Evolutionary conservation across 2,888 invertebrate genomes (phyloP).

Genomic region (Limnephilus rhombicus): DNA sequence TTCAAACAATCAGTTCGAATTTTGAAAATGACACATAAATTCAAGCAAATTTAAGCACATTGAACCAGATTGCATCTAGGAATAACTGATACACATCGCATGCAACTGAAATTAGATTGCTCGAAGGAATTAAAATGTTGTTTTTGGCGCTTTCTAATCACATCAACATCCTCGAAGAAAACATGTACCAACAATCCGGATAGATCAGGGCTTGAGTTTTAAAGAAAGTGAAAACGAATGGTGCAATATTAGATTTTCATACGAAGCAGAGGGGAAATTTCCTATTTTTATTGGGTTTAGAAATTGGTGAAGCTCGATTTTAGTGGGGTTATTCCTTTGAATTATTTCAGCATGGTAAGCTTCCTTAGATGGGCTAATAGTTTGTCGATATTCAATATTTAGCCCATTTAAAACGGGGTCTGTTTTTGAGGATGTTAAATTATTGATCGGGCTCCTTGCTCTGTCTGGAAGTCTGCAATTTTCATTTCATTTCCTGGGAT

Average conservation of each 20-base stretch:
- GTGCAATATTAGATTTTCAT: neutral
- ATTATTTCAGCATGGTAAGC: neutral
- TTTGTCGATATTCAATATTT: neutral
- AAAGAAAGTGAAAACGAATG: neutral
- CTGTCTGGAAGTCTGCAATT: neutral
- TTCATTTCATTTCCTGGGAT: neutral
- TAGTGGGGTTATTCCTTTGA: neutral
- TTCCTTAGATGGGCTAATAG: neutral
- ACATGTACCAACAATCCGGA: rapidly evolving
- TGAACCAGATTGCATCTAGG: too few relatives aligned
- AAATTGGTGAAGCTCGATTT: neutral
- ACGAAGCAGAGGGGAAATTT: neutral
- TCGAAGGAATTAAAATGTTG: too few relatives aligned
- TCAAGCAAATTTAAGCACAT: too few relatives aligned
- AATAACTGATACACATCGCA: too few relatives aligned
- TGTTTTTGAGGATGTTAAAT: neutral
- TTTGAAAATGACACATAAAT: too few relatives aligned
- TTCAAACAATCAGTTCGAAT: too few relatives aligned
- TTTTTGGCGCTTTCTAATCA: too few relatives aligned
- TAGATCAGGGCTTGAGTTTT: neutral
- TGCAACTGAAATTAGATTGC: too few relatives aligned
- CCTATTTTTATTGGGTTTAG: neutral
- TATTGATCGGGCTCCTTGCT: neutral
- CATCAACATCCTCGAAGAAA: too few relatives aligned
- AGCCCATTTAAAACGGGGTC: neutral